Evolutionary conservation across 2,113 vertebrate species (phyloP), one percentile per base, ranked within the genome.

Genomic region (Sinocyclocheilus maitianheensis): DNA sequence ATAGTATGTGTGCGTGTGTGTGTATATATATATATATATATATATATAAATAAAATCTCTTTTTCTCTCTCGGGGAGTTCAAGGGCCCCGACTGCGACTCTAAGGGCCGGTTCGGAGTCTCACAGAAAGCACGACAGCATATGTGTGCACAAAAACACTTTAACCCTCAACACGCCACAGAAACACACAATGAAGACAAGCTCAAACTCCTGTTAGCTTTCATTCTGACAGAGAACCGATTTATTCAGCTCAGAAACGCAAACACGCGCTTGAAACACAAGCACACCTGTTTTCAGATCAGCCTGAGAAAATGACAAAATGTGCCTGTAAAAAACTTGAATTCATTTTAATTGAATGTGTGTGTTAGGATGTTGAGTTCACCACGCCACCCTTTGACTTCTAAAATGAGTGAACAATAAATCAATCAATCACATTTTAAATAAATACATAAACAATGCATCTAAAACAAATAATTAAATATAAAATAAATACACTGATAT

Each of bases 31-130:
- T 26, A 26, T 26, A 26, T 26, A 26, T 26, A 1, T 26, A 26
- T 26, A 26, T n/a, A n/a, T n/a, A n/a, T n/a, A n/a, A n/a, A n/a
- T n/a, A n/a, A n/a, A n/a, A n/a, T 92, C 93, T 67, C 16, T 67
- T 24, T 58, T 77, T 93, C 34, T 93, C 92, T 85, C 92, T 92
- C 92, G 85, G 2, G 1, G 89, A 88, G 92, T 83, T 85, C 74
- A 79, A 81, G 11, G 90, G 89, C 34, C 16, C 53, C 87, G 87
- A 91, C 87, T 87, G 89, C 46, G 67, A 26, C 43, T 63, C 74
- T 14, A 22, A 53, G 81, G 79, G 63, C 79, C 82, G 46, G 46
- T 18, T 75, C 13, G 4, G 18, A 11, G 3, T 51, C 74, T 65
- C 63, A n/a, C 12, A 16, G 34, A 22, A 4, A 62, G 78, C 24